These are phyloP conservation scores for Hyposoter didymator DNA, from an alignment of 2,888 invertebrate genomes.

Conservation along the genomic window DNA sequence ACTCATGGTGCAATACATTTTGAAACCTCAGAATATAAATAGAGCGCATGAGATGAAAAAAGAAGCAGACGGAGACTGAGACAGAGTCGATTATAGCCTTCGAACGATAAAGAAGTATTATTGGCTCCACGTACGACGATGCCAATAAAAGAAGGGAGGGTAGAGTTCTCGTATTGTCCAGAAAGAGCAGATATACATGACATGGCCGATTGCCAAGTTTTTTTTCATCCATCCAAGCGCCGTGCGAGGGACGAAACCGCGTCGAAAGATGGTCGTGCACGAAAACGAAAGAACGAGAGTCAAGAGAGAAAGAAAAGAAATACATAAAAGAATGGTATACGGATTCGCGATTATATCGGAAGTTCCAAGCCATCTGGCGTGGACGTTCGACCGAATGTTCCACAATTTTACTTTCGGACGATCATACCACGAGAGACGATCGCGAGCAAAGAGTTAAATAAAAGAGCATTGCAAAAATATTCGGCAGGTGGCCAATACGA, in stretches of 20 bases:
- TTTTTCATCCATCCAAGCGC: constrained; percentile 17
- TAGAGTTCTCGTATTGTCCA: constrained; percentile 46
- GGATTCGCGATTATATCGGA: constrained; percentile 48
- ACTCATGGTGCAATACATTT: constrained; percentile 6
- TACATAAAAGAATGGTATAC: constrained; percentile 55
- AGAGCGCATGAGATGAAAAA: background rate
- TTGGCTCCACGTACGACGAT: constrained; percentile 56
- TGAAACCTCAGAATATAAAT: constrained; percentile 1
- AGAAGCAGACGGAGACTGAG: background rate
- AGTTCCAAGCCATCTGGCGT: constrained; percentile 64
- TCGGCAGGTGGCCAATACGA: constrained; percentile 68
- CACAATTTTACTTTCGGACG: constrained; percentile 45
- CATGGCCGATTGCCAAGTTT: constrained; percentile 63
- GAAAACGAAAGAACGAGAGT: constrained; percentile 10
- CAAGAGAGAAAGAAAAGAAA: constrained; percentile 37
- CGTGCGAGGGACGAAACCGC: constrained; percentile 3
- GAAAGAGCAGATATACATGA: constrained; percentile 50
- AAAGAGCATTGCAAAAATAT: constrained; percentile 15
- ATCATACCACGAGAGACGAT: constrained; percentile 25
- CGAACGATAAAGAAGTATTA: constrained; percentile 59
- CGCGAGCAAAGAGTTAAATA: constrained; percentile 4
- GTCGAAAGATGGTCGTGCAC: constrained; percentile 5
- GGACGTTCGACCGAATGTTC: constrained; percentile 43
- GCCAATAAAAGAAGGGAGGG: constrained; percentile 52
- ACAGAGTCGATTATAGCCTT: constrained; percentile 33